phyloP scores from a whole-genome alignment of 2,888 invertebrate genomes.

The Acleris literana region DNA sequence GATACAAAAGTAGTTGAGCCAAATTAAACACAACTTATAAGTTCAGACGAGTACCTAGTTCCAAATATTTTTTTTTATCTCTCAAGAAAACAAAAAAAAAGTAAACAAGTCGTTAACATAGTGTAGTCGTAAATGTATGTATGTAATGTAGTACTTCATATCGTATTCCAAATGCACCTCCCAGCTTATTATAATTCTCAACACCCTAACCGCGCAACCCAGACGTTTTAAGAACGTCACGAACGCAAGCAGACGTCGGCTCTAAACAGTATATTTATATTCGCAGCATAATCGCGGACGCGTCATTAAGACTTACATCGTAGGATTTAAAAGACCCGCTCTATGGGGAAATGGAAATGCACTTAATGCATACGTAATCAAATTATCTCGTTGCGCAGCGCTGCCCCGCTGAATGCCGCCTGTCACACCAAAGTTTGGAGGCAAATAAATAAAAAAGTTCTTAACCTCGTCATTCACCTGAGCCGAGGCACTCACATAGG shows the following conservation, averaged over 20 bases:
- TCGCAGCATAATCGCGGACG: slow-evolving; percentile 23
- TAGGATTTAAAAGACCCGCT: slow-evolving; percentile 32
- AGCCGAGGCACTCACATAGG: too few relatives aligned
- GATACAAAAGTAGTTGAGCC: too few relatives aligned
- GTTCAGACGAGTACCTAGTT: too few relatives aligned
- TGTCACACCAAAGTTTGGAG: slow-evolving; percentile 38
- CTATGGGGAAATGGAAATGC: slow-evolving; percentile 51
- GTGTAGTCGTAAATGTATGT: too few relatives aligned
- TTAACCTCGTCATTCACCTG: too few relatives aligned
- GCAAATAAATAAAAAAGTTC: not conserved
- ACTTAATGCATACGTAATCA: slow-evolving; percentile 39
- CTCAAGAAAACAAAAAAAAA: too few relatives aligned
- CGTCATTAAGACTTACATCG: slow-evolving; percentile 31
- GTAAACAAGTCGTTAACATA: too few relatives aligned
- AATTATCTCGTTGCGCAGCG: slow-evolving; percentile 38
- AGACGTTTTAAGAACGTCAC: not conserved
- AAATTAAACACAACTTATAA: too few relatives aligned
- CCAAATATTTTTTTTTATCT: too few relatives aligned
- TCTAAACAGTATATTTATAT: slow-evolving; percentile 23
- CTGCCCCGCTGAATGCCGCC: slow-evolving; percentile 10
- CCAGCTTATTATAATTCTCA: not conserved
- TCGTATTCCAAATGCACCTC: too few relatives aligned
- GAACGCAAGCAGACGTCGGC: not conserved
- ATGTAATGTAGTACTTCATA: too few relatives aligned
- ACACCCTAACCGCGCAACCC: slow-evolving; percentile 1